A percentile compares a stretch with the other conserved stretches of the same genome.
Conservation (phyloP, 2,113 vertebrate genomes). For the Tapirus terrestris region DNA sequence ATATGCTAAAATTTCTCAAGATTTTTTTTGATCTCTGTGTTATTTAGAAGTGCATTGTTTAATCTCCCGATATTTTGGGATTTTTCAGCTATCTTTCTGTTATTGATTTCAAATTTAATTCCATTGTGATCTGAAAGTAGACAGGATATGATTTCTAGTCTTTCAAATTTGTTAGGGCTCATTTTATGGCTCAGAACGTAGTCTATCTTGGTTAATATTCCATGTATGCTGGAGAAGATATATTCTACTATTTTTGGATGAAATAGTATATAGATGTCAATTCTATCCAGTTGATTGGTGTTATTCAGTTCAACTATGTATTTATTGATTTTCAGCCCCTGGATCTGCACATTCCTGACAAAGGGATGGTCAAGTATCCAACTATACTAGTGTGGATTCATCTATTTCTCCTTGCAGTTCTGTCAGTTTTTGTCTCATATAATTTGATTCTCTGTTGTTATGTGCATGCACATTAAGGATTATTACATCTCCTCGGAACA, state of each 20-base stretch:
- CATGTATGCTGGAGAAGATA: no score
- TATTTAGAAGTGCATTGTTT: background rate
- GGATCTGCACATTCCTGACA: background rate
- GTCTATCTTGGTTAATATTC: no score
- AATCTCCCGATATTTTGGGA: background rate
- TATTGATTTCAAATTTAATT: background rate
- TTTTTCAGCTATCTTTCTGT: background rate
- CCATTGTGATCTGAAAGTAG: no score
- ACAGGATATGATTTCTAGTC: no score
- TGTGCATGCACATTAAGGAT: background rate
- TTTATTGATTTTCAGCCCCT: background rate
- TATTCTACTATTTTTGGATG: no score
- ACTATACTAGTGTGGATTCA: background rate
- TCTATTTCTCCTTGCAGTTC: background rate
- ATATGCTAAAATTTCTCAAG: background rate
- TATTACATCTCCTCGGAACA: background rate
- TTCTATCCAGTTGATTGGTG: no score
- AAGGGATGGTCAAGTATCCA: background rate
- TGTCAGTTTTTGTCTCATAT: background rate
- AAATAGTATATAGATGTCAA: no score
- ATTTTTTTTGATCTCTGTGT: background rate
- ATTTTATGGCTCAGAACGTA: no score
- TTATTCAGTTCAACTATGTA: background rate
- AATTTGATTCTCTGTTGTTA: background rate
- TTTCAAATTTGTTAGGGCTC: no score